Conservation (phyloP, 2,797 vertebrate genomes). For the Hypotaenidia okinawae region DNA sequence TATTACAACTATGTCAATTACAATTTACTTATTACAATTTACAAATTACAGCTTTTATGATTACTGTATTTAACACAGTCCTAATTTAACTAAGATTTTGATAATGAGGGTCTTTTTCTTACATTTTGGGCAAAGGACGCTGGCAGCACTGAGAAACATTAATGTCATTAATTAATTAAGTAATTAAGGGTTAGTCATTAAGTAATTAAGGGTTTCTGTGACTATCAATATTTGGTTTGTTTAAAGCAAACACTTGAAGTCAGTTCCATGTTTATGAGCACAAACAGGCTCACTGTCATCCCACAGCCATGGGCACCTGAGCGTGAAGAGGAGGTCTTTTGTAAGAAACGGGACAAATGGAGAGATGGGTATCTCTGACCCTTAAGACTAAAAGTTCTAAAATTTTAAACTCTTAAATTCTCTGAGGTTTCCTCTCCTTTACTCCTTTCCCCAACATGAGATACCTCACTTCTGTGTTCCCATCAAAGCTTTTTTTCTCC, state of each 20-base stretch:
- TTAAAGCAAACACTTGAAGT: background rate
- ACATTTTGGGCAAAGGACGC: background rate
- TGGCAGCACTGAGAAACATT: background rate
- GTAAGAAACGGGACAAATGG: background rate
- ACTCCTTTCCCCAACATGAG: background rate
- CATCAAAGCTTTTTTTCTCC: background rate
- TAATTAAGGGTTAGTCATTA: too few relatives aligned
- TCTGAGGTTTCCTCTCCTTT: background rate
- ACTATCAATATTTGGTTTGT: background rate
- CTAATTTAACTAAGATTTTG: background rate
- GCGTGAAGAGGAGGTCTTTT: background rate
- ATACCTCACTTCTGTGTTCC: background rate
- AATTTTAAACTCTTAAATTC: background rate
- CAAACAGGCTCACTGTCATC: background rate
- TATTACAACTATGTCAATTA: background rate
- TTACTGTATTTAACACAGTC: conserved; percentile 16
- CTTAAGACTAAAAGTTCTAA: background rate
- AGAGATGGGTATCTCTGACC: background rate
- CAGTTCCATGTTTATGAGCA: background rate
- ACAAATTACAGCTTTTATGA: background rate
- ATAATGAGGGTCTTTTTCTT: background rate
- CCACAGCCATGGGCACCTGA: background rate
- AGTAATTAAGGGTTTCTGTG: background rate
- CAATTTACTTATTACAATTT: background rate
- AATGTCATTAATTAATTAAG: background rate